A percentile compares a stretch with the other conserved stretches of the same genome.
Conservation (phyloP, 2,797 vertebrate genomes). For the Melanotaenia pygmaea region DNA sequence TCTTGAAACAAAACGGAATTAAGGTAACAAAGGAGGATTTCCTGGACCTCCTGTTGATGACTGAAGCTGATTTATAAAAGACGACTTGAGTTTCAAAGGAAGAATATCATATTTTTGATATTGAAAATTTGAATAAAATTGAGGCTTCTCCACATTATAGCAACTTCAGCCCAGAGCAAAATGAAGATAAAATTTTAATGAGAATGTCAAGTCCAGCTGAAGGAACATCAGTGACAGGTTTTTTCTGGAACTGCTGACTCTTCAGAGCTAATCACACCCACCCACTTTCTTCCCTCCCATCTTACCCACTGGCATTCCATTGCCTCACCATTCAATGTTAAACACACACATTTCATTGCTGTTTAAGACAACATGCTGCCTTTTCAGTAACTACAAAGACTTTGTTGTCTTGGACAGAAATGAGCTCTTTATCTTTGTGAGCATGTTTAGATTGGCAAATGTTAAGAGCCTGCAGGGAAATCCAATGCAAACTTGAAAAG, state of each 20-base stretch:
- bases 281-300: not conserved
- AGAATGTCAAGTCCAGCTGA: not conserved
- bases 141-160: not conserved
- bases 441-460: not conserved
- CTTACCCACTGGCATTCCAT: not conserved
- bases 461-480: not conserved
- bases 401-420: not conserved
- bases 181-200: not conserved
- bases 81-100: not conserved
- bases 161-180: not conserved
- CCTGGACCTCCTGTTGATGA: not conserved
- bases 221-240: slow-evolving; percentile 17
- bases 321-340: not conserved
- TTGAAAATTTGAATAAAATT: not conserved
- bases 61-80: not conserved
- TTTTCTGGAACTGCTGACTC: slow-evolving; percentile 6
- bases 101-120: not conserved
- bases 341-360: not conserved
- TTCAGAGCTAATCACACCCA: not conserved
- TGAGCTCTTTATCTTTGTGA: not conserved
- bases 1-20: not conserved
- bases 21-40: not conserved
- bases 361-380: not conserved
- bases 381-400: not conserved
- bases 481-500: not conserved